Evolutionary conservation across 2,888 invertebrate genomes (phyloP).

Genomic region (Apodemia duryi): DNA sequence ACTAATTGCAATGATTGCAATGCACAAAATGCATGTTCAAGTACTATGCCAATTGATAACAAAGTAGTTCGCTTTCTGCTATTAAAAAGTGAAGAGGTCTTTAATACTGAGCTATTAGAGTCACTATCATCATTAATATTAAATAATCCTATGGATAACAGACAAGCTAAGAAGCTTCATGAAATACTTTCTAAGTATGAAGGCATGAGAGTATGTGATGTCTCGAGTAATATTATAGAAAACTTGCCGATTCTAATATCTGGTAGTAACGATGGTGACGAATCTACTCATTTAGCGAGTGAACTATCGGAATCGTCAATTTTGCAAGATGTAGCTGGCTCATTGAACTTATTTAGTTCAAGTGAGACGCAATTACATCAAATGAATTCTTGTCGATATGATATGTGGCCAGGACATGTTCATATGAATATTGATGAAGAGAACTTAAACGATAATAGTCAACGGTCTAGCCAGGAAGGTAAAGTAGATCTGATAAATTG

Average conservation of each 20-base stretch:
- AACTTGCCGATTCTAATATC: conserved; percentile 52
- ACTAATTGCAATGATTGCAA: conserved; percentile 47
- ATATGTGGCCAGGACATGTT: conserved; percentile 62
- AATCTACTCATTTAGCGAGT: conserved; percentile 42
- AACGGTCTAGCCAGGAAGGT: conserved; percentile 59
- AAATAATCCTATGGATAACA: conserved; percentile 53
- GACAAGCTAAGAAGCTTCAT: conserved; percentile 53
- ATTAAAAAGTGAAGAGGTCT: conserved; percentile 74
- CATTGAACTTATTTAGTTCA: conserved; percentile 59
- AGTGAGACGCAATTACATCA: conserved; percentile 63
- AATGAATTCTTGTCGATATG: conserved; percentile 59
- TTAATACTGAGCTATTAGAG: conserved; percentile 70
- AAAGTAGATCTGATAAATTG: conserved; percentile 69
- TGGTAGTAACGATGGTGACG: conserved; percentile 43
- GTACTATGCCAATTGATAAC: conserved; percentile 59
- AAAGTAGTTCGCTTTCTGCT: conserved; percentile 76
- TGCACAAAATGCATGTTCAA: conserved; percentile 43
- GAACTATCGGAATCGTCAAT: conserved; percentile 56
- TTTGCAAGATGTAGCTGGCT: conserved; percentile 70
- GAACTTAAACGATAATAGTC: conserved; percentile 51
- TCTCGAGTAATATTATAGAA: conserved; percentile 62
- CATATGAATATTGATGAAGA: conserved; percentile 56
- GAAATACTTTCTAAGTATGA: conserved; percentile 64
- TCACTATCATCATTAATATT: conserved; percentile 71
- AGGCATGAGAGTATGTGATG: conserved; percentile 62